phyloP scores from a whole-genome alignment of 2,888 invertebrate genomes.

The Leptopilina drosophilae region DNA sequence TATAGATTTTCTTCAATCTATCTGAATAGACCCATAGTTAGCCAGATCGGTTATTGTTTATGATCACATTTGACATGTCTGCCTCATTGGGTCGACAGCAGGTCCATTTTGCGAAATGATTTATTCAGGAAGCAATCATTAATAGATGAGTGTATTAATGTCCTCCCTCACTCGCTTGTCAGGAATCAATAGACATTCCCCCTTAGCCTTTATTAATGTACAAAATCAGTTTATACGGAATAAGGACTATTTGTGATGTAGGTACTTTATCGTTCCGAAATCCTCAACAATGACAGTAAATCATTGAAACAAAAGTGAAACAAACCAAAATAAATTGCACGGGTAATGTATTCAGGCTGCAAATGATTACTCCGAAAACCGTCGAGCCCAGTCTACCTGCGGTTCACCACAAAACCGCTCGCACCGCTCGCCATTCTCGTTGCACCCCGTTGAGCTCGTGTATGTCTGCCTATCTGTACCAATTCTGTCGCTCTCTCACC shows the following conservation, averaged over 20 bases:
- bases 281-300: slow-evolving; percentile 59
- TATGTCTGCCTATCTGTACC: slow-evolving; percentile 51
- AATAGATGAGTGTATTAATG: slow-evolving; percentile 72
- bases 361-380: slow-evolving; percentile 74
- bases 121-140: slow-evolving; percentile 74
- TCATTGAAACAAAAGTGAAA: slow-evolving; percentile 72
- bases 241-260: neutral
- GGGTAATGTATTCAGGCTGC: slow-evolving; percentile 74
- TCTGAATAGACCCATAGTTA: too few relatives aligned
- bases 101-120: slow-evolving; percentile 74
- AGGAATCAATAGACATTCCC: slow-evolving; percentile 70
- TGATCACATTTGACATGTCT: slow-evolving; percentile 47
- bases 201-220: slow-evolving; percentile 47
- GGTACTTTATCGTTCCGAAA: slow-evolving; percentile 4
- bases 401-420: slow-evolving; percentile 69
- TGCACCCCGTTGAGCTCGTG: slow-evolving; percentile 52
- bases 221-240: too few relatives aligned
- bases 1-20: too few relatives aligned
- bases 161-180: slow-evolving; percentile 65
- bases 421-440: slow-evolving; percentile 52
- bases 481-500: slow-evolving; percentile 53
- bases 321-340: slow-evolving; percentile 74
- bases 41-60: too few relatives aligned
- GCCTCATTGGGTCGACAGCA: slow-evolving; percentile 50
- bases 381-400: slow-evolving; percentile 68